Evolutionary conservation across 2,113 vertebrate genomes (phyloP).

Genomic region (Rhizomys pruinosus): DNA sequence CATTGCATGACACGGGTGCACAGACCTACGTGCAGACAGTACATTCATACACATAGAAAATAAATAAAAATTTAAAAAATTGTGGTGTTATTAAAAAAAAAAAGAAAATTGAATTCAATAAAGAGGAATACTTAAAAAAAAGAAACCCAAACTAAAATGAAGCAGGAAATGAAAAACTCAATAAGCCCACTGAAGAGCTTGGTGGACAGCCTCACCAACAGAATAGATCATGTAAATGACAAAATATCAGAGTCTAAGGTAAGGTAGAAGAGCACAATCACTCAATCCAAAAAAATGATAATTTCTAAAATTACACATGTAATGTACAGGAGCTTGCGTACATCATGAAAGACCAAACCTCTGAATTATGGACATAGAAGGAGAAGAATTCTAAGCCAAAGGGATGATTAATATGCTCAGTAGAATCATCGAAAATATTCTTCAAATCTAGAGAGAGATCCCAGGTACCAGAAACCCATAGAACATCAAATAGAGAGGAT

Average conservation of each 20-base stretch:
- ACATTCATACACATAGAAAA: too few species aligned
- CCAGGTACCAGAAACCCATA: background rate
- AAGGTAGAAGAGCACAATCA: background rate
- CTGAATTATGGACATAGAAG: background rate
- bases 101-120: too few species aligned
- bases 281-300: background rate
- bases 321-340: background rate
- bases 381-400: background rate
- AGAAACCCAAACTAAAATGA: background rate
- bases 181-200: background rate
- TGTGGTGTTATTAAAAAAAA: too few species aligned
- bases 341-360: background rate
- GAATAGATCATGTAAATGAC: background rate
- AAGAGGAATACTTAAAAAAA: background rate
- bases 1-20: too few species aligned
- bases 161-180: background rate
- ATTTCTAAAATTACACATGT: background rate
- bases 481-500: background rate
- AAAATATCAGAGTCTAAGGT: background rate
- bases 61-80: too few species aligned
- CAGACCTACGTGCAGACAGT: too few species aligned
- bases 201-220: background rate
- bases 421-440: background rate
- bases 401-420: background rate
- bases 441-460: background rate